A percentile compares a stretch with the other conserved stretches of the same genome.
Evolutionary conservation across 2,113 vertebrate species (phyloP).

Genomic region (Clarias macrocephalus): DNA sequence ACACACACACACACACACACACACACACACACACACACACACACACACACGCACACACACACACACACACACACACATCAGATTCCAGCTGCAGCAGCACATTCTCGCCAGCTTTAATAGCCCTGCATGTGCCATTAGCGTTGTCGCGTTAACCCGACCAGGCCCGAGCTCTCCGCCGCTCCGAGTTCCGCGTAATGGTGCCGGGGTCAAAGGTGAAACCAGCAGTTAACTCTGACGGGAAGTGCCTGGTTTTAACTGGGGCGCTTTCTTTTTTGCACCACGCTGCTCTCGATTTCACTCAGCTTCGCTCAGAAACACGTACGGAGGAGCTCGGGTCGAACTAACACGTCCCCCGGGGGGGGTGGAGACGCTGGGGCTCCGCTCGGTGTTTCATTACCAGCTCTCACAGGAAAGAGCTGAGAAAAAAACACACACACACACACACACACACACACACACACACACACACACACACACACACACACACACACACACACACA

Average conservation of each 20-base stretch:
- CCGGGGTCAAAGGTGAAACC: conserved; percentile 17
- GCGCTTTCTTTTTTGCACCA: neutral
- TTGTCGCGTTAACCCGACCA: neutral
- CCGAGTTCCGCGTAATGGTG: neutral
- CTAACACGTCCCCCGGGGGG: neutral
- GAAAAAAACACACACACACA: neutral
- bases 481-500: no score
- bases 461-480: neutral
- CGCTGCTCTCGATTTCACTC: neutral
- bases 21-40: neutral
- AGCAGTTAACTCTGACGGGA: neutral
- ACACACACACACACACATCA: conserved; percentile 5
- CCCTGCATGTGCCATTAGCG: conserved; percentile 15
- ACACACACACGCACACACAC: conserved; percentile 3
- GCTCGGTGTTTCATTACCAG: neutral
- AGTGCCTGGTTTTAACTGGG: neutral
- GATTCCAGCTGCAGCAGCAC: conserved; percentile 28
- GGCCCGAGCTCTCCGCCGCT: neutral
- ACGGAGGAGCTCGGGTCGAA: neutral
- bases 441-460: neutral
- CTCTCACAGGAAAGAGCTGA: neutral
- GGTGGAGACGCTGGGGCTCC: neutral
- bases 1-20: conserved; percentile 7
- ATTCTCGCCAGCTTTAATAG: conserved; percentile 40
- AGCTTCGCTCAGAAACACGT: neutral